These are phyloP conservation scores for Sarcophaga peregrina DNA, from an alignment of 1,140 invertebrate genomes.

Conservation along the genomic window DNA sequence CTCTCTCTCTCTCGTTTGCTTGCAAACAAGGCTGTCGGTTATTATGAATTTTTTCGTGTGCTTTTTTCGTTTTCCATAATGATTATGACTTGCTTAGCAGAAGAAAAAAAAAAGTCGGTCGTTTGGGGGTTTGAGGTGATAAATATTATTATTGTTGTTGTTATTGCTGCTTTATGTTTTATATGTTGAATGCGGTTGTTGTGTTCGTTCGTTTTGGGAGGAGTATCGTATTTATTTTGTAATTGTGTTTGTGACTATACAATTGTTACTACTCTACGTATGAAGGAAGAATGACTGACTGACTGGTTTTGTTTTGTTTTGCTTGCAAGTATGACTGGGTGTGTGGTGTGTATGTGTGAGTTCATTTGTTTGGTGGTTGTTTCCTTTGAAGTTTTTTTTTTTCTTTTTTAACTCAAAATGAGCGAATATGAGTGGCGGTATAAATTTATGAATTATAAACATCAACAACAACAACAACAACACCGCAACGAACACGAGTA, in stretches of 20 bases:
- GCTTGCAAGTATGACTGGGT: too few species aligned
- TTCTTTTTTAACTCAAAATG: constrained; percentile 12
- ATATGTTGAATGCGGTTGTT: neutral
- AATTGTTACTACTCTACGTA: neutral
- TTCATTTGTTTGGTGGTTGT: constrained; percentile 33
- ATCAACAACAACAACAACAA: constrained; percentile 23
- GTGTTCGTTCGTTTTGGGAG: neutral
- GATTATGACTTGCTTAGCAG: neutral
- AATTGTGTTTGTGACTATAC: constrained; percentile 1
- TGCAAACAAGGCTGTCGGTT: too few species aligned
- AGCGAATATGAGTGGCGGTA: constrained; percentile 33
- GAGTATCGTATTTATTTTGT: constrained; percentile 25
- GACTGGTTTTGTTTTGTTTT: neutral
- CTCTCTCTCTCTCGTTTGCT: too few species aligned
- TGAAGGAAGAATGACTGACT: neutral
- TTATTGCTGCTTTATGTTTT: constrained; percentile 2
- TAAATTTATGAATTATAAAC: constrained; percentile 35
- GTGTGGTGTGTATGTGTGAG: neutral
- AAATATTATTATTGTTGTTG: neutral
- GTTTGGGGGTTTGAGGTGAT: neutral
- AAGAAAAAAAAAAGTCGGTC: too few species aligned
- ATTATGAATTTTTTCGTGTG: too few species aligned
- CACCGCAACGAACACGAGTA: neutral
- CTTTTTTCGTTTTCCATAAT: neutral
- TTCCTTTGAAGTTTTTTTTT: neutral